phyloP scores from a whole-genome alignment of 2,113 vertebrate genomes.

The Asarcornis scutulata region DNA sequence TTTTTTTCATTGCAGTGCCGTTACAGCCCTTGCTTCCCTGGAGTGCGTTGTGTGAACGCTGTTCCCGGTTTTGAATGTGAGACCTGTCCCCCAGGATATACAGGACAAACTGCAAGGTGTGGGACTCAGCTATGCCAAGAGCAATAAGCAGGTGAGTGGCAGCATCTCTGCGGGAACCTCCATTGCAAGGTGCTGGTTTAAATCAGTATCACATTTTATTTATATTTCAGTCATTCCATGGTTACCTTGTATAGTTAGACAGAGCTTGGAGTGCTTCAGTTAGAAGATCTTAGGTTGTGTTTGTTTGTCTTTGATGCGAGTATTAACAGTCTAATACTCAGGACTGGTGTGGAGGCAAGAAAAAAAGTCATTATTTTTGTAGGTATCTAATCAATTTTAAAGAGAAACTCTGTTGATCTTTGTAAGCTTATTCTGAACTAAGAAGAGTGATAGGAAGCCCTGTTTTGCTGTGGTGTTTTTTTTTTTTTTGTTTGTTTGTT shows the following conservation, averaged over 20 bases:
- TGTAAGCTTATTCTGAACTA: neutral
- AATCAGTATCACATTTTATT: neutral
- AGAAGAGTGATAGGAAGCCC: neutral
- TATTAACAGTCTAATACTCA: neutral
- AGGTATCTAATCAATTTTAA: neutral
- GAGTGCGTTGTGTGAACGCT: constrained; percentile 91
- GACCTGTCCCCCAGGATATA: constrained; percentile 87
- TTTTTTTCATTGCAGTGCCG: constrained; percentile 81
- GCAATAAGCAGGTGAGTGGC: constrained; percentile 87
- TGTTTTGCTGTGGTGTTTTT: neutral
- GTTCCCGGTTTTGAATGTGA: constrained; percentile 92
- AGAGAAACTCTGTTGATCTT: neutral
- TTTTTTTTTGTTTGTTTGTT: too few species aligned
- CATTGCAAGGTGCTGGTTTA: neutral
- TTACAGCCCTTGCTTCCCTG: constrained; percentile 90
- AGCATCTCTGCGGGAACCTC: accelerated
- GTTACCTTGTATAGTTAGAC: neutral
- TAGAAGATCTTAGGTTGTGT: neutral
- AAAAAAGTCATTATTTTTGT: neutral
- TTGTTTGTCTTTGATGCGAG: neutral
- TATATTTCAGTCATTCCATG: neutral
- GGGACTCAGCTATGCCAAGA: constrained; percentile 84
- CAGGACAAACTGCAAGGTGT: constrained; percentile 82
- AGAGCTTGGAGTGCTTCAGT: neutral
- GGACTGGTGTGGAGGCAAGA: neutral